Base-by-base conservation (phyloP, 2,888 invertebrate genomes). In the Idaea straminata region DNA sequence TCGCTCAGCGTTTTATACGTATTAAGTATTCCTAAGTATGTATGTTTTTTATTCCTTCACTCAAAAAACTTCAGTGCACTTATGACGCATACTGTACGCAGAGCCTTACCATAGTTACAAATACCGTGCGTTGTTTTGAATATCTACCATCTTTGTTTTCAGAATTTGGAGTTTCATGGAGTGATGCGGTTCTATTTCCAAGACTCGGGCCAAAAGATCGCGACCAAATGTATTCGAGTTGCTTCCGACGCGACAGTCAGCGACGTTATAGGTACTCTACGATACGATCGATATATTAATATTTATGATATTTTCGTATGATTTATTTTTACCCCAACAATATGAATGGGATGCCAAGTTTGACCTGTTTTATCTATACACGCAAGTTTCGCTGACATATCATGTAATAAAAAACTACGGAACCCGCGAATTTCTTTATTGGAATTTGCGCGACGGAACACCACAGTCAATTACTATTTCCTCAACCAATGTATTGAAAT, bases 151-250 rank as follows among this genome's bases (percentile, higher is more conserved):
- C 64, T 65, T 66, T 69, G 7, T 79, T 94, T 94, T 57, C 94
- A 99, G 98, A 97, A 98, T 82, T 94, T 99, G 91, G 98, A 99
- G 89, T 99, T 99, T 91, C 98, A 99, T 92, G 99, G 99, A 62
- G 99, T 99, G 69, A 99, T 99, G 98, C 96, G 99, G 79, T 99
- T 99, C 93, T 99, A 99, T 93, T 99, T 99, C 89, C 99, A 99
- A 96, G 99, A 99, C 91, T 97, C 98, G 64, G 99, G 98, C 62
- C 98, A 99, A 91, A 99, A 99, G 93, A 98, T 99, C 69, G 98
- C 99, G 65, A 99, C 99, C 61, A 99, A 99, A 93, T 99, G 99
- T 90, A 98, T 99, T 78, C 95, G 99, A 66, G 99, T 99, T 62
- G 97, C 99, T 62, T 98, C 98, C 68, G 98, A 98, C 77, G 99